Evolutionary conservation across 2,888 invertebrate species (phyloP).

Genomic region (Tryphoninae sp.): DNA sequence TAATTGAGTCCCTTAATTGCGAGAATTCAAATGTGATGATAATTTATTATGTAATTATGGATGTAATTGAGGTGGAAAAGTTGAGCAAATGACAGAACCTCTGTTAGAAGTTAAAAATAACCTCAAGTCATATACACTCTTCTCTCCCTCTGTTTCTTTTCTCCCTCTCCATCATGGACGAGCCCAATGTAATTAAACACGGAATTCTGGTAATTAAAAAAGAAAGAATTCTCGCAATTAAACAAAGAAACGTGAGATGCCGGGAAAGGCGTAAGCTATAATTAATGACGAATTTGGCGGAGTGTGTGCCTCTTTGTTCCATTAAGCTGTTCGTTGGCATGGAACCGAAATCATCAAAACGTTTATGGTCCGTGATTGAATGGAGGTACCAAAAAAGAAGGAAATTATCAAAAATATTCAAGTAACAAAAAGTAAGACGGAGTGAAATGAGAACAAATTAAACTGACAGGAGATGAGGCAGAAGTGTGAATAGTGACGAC

Average conservation of each 20-base stretch:
- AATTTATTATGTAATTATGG: conserved; percentile 27
- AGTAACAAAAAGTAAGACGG: too few species aligned
- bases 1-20: not conserved
- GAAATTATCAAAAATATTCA: too few species aligned
- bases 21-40: not conserved
- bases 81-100: not conserved
- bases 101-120: not conserved
- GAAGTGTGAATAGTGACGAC: too few species aligned
- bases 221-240: conserved; percentile 29
- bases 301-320: conserved; percentile 24
- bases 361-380: conserved; percentile 55
- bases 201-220: conserved; percentile 30
- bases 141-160: too few species aligned
- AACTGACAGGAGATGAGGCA: too few species aligned
- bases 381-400: conserved; percentile 14
- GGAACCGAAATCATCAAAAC: conserved; percentile 21
- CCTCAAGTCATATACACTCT: not conserved
- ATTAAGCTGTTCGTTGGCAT: not conserved
- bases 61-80: not conserved
- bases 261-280: conserved; percentile 34
- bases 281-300: conserved; percentile 23
- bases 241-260: conserved; percentile 41
- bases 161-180: not conserved
- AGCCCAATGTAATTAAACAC: conserved; percentile 26
- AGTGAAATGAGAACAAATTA: too few species aligned